Evolutionary conservation across 1,140 invertebrate species (phyloP), one percentile per base, ranked within the genome.

Genomic region (Neotoxoptera formosana): DNA sequence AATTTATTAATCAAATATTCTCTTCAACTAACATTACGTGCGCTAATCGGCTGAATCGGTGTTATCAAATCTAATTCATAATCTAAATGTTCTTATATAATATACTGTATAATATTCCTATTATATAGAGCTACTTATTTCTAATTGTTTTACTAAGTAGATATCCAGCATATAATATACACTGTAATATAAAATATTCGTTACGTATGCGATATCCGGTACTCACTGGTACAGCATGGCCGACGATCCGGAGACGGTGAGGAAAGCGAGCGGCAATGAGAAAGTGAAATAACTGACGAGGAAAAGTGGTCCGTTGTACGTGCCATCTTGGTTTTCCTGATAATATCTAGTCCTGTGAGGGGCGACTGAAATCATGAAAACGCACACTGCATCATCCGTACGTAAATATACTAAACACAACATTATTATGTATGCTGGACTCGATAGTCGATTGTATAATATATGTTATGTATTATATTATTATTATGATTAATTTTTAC

Each of bases 261-360:
- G 95, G 56, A 98, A 96, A 9, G 97, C 98, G 94, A 98, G 96
- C 0, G 98, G 98, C 51, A 99, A 95, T 8, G 97, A 97, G 17
- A 98, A 96, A 0, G 98, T 94, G 90, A 97, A 97, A 95, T 98
- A 98, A 0, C 97, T 97, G 0, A 98, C 95, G 0, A 99, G 95
- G 94, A 98, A 97, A 94, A 98, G 96, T 0, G 98, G 97, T 7
- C 98, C 98, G 30, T 97, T 97, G 95, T 99, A 99, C 0, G 98
- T 95, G 3, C 98, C 98, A 95, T 98, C 97, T 91, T 98, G 96
- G 23, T 97, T 97, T 95, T 99, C 98, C 95, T 98, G 98, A 94
- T 98, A 98, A 95, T 98, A 99, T 47, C 98, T 96, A 53, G 97
- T 98, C n/a, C 98, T 96, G 95, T 98, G 97, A 86, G 96, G 96